These are phyloP conservation scores for Xylophagus ater DNA, from an alignment of 2,888 invertebrate species.

Conservation along the genomic window DNA sequence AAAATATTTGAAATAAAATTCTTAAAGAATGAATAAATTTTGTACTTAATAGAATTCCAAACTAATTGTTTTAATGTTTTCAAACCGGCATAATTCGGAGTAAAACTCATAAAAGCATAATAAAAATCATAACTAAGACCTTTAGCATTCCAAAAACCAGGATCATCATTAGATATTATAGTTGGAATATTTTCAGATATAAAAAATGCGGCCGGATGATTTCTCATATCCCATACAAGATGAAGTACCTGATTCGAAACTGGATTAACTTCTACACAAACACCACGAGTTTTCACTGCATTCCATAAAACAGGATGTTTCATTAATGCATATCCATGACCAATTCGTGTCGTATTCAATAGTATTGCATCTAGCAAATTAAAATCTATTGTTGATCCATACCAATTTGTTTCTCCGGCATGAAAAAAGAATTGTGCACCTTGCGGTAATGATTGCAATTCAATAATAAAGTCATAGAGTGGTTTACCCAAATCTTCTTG, in stretches of 20 bases:
- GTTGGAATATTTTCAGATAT: slow-evolving; percentile 48
- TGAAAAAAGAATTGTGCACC: slow-evolving; percentile 49
- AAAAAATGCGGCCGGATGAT: slow-evolving; percentile 49
- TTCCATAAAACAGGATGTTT: slow-evolving; percentile 37
- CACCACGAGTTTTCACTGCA: slow-evolving; percentile 29
- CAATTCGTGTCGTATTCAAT: slow-evolving; percentile 35
- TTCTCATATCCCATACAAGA: slow-evolving; percentile 49
- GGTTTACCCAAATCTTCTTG: slow-evolving; percentile 51
- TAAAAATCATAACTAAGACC: slow-evolving; percentile 56
- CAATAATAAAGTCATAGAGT: slow-evolving; percentile 30
- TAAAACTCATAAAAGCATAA: slow-evolving; percentile 53
- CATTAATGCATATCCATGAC: slow-evolving; percentile 34
- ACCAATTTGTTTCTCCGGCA: slow-evolving; percentile 56
- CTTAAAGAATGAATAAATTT: neutral
- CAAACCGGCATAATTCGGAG: slow-evolving; percentile 46
- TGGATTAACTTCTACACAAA: slow-evolving; percentile 35
- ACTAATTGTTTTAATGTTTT: slow-evolving; percentile 50
- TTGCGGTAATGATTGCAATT: slow-evolving; percentile 25
- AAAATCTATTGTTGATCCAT: slow-evolving; percentile 43
- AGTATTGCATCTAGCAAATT: slow-evolving; percentile 44
- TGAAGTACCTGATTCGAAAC: slow-evolving; percentile 41
- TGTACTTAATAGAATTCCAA: slow-evolving; percentile 46
- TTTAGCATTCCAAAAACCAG: slow-evolving; percentile 49
- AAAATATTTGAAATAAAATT: neutral
- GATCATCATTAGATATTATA: slow-evolving; percentile 54